These are phyloP conservation scores for Heteronetta atricapilla DNA, from an alignment of 2,113 vertebrate genomes.

Conservation along the genomic window DNA sequence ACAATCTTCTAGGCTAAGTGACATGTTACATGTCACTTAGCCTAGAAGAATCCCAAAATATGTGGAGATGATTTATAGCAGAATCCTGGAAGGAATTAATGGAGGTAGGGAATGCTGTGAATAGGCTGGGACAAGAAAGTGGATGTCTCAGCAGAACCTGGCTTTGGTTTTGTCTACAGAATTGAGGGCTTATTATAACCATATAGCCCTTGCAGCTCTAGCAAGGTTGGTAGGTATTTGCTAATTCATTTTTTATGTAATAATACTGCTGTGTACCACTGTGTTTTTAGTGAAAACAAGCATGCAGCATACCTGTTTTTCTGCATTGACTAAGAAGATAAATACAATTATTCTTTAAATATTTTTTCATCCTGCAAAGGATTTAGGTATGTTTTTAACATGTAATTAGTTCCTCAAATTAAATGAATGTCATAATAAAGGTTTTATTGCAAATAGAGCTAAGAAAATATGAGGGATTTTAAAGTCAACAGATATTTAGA, in stretches of 20 bases:
- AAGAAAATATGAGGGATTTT: not conserved
- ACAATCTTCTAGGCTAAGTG: too few relatives aligned
- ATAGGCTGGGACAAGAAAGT: not conserved
- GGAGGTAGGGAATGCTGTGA: not conserved
- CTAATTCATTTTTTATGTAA: not conserved
- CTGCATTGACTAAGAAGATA: not conserved
- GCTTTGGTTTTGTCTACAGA: not conserved
- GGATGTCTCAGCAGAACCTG: not conserved
- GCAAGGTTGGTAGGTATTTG: not conserved
- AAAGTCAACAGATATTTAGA: not conserved
- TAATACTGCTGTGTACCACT: not conserved
- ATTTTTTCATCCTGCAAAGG: not conserved
- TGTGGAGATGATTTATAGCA: not conserved
- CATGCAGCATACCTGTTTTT: not conserved
- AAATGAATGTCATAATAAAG: not conserved
- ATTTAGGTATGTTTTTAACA: not conserved
- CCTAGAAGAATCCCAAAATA: not conserved
- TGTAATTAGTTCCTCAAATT: not conserved
- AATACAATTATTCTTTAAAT: not conserved
- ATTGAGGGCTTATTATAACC: not conserved
- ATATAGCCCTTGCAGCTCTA: not conserved
- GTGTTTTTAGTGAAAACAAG: not conserved
- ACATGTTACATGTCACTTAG: not conserved
- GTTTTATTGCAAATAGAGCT: not conserved
- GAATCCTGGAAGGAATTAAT: not conserved